Base-by-base conservation (phyloP, 2,888 invertebrate species). In the Tachina grossa region DNA sequence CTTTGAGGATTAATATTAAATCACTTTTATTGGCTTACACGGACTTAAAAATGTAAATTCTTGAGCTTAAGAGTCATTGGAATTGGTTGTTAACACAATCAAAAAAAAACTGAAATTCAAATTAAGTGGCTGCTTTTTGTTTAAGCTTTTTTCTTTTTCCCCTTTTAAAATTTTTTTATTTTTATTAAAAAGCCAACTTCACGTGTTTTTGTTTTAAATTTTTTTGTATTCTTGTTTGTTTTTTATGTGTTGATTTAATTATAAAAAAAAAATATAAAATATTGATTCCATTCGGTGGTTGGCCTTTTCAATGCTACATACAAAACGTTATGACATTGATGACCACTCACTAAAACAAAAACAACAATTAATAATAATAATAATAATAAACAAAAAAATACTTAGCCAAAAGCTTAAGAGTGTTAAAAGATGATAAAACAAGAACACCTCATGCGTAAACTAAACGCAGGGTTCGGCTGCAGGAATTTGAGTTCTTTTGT, bases 51-150 rank as follows among this genome's bases (percentile, higher is more conserved):
- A 69, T 69, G 10, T 59, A 72, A 77, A 71, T 76, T 83, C 57
- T 81, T 71, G 19, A 71, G 16, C 71, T 57, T 31, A 66, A 77
- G 31, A 41, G 57, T 59, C 77, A 77, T 83, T 83, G 83, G 65
- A 65, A 65, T 65, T 65, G 43, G 55, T 71, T 71, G 63, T 74
- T 68, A 0, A 31, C 31, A 31, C 31, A 31, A 31, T 0, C 5
- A 0, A 31, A 59, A 63, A 65, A 5, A 2, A 1, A n/a, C 31
- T 31, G 31, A 53, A 39, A 22, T 57, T 57, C 9, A 78, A 43
- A 61, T 69, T 14, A 61, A 69, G 39, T 55, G 22, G 57, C 22
- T 68, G 16, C 43, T 51, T 59, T 49, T 61, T 1, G 31, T 49
- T 55, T n/a, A n/a, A n/a, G n/a, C n/a, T 31, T 22, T 22, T 22